phyloP scores from a whole-genome alignment of 2,888 invertebrate genomes.

The Brachypalpus laphriformis region DNA sequence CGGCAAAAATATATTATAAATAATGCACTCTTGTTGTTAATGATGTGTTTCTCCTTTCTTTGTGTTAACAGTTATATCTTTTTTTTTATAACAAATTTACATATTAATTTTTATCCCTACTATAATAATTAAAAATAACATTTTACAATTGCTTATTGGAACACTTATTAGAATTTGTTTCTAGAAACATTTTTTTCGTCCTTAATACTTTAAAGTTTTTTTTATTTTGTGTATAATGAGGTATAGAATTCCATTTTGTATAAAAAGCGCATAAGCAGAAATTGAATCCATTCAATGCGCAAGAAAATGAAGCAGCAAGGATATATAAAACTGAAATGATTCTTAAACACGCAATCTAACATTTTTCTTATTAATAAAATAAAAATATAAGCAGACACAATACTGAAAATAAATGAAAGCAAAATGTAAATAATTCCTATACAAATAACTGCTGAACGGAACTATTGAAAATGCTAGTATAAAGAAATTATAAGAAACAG shows the following conservation, averaged over 20 bases:
- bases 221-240: conserved; percentile 36
- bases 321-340: conserved; percentile 43
- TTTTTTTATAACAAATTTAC: conserved; percentile 34
- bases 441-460: conserved; percentile 26
- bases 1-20: conserved; percentile 71
- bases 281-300: conserved; percentile 47
- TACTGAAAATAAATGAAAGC: conserved; percentile 8
- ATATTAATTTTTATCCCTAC: conserved; percentile 34
- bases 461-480: conserved; percentile 27
- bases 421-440: conserved; percentile 11
- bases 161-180: conserved; percentile 5
- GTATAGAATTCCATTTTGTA: conserved; percentile 23
- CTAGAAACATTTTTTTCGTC: conserved; percentile 37
- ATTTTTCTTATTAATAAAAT: conserved; percentile 25
- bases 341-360: conserved; percentile 39
- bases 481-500: conserved; percentile 35
- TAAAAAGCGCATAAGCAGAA: conserved; percentile 69
- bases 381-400: conserved; percentile 41
- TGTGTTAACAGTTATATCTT: conserved; percentile 28
- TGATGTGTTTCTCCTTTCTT: conserved; percentile 30
- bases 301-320: conserved; percentile 70
- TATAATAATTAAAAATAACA: conserved; percentile 16
- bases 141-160: conserved; percentile 33
- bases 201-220: conserved; percentile 31
- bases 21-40: conserved; percentile 55